These are phyloP conservation scores for Phalacrocorax brasilianus DNA, from an alignment of 2,113 vertebrate species.

Conservation along the genomic window DNA sequence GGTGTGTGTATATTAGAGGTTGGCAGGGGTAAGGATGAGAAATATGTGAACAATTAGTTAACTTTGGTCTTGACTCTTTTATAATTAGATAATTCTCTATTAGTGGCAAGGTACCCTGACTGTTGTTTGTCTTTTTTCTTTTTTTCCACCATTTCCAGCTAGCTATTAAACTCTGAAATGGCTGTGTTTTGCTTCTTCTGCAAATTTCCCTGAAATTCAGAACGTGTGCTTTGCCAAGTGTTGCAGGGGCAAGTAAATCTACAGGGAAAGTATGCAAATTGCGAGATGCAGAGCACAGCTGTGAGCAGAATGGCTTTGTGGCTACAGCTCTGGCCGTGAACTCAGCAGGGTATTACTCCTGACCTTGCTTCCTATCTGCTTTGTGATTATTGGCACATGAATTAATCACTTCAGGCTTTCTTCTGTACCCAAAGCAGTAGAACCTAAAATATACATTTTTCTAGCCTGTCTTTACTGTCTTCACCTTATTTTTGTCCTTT, in stretches of 20 bases:
- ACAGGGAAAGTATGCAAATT: not conserved
- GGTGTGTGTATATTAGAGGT: not conserved
- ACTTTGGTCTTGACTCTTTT: not conserved
- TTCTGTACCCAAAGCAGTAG: not conserved
- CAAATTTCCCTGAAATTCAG: not conserved
- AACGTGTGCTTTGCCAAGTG: not conserved
- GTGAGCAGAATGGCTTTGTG: not conserved
- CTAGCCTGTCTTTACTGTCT: not conserved
- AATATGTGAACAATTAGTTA: not conserved
- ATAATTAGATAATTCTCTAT: not conserved
- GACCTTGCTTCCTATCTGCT: not conserved
- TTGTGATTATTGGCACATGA: not conserved
- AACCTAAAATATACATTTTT: not conserved
- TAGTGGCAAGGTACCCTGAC: not conserved
- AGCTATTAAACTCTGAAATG: not conserved
- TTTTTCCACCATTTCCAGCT: not conserved
- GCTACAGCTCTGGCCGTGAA: not conserved
- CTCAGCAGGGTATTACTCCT: not conserved
- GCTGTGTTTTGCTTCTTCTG: not conserved
- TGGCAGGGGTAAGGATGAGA: not conserved
- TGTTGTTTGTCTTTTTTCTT: not conserved
- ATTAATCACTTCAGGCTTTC: not conserved
- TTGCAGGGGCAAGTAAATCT: not conserved
- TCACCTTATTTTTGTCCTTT: not conserved
- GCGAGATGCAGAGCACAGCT: not conserved